Evolutionary conservation across 2,113 vertebrate species (phyloP), one percentile per base, ranked within the genome.

Genomic region (Protobothrops flavoviridis): DNA sequence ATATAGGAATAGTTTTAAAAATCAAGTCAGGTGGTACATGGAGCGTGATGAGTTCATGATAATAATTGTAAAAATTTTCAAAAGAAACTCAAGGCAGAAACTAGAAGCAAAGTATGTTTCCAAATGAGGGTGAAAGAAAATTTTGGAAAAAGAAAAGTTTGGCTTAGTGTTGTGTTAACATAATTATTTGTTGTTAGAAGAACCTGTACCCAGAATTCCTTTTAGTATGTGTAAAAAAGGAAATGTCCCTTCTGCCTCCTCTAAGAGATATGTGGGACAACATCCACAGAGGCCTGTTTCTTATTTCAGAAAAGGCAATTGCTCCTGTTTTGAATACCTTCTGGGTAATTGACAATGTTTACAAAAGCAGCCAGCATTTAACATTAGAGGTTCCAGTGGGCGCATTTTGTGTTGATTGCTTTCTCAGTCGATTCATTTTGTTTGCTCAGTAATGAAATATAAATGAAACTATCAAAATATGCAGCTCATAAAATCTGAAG

Each of bases 371-470:
- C 45, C 96, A 96, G 93, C 87, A 74, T 92, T 95, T 93, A 52
- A n/a, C 92, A 93, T 93, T 93, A 94, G 93, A 96, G 94, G 92
- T 96, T 96, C 95, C 96, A 96, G 50, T 64, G 95, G 55, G 85
- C 94, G 48, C 90, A 95, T 96, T 95, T 85, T 93, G 91, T 61
- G 81, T 91, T 96, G 96, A 97, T 96, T 96, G 93, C 94, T 96
- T 97, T 96, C 93, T 94, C 94, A 96, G 93, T 95, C 92, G 93
- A 94, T 97, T 96, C 90, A 95, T 96, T 96, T 94, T 94, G 69
- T 93, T 96, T 96, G 59, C 93, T 93, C 87, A 87, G 91, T 96
- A 97, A 96, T 94, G 95, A 95, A 93, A 96, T 87, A 1, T n/a
- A 96, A 96, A 96, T 94, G 91, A 95, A 97, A 96, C 93, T 90